phyloP scores from a whole-genome alignment of 2,888 invertebrate species.

The Trilocha varians region DNA sequence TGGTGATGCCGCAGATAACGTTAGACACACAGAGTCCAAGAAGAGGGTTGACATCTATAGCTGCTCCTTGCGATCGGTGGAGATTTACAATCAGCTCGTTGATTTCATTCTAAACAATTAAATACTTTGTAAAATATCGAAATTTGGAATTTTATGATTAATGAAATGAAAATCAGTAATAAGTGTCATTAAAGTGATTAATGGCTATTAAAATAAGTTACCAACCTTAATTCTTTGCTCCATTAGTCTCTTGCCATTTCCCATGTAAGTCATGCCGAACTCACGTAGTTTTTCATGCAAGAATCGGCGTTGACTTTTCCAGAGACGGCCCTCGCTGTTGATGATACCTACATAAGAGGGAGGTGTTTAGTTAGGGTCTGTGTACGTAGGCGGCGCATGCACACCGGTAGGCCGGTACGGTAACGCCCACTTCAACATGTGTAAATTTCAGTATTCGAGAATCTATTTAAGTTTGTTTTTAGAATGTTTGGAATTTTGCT shows the following conservation, averaged over 20 bases:
- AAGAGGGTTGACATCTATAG: slow-evolving; percentile 82
- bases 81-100: slow-evolving; percentile 80
- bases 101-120: slow-evolving; percentile 78
- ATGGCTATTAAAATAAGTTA: too few species aligned
- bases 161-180: too few species aligned
- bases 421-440: slow-evolving; percentile 43
- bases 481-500: not conserved
- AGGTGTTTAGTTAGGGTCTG: slow-evolving; percentile 36
- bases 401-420: slow-evolving; percentile 28
- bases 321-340: slow-evolving; percentile 89
- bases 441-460: slow-evolving; percentile 9
- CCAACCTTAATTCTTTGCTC: slow-evolving; percentile 88
- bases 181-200: too few species aligned
- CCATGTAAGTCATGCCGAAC: slow-evolving; percentile 91
- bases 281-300: slow-evolving; percentile 87
- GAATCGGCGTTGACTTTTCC: slow-evolving; percentile 93
- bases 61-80: slow-evolving; percentile 75
- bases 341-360: slow-evolving; percentile 81
- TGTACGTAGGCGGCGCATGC: slow-evolving; percentile 44
- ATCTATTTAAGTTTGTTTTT: not conserved
- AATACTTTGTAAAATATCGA: slow-evolving; percentile 8
- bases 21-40: slow-evolving; percentile 89
- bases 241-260: slow-evolving; percentile 85
- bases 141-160: too few species aligned
- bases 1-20: slow-evolving; percentile 91